Base-by-base conservation (phyloP, 2,113 vertebrate genomes). In the Megaleporinus macrocephalus region DNA sequence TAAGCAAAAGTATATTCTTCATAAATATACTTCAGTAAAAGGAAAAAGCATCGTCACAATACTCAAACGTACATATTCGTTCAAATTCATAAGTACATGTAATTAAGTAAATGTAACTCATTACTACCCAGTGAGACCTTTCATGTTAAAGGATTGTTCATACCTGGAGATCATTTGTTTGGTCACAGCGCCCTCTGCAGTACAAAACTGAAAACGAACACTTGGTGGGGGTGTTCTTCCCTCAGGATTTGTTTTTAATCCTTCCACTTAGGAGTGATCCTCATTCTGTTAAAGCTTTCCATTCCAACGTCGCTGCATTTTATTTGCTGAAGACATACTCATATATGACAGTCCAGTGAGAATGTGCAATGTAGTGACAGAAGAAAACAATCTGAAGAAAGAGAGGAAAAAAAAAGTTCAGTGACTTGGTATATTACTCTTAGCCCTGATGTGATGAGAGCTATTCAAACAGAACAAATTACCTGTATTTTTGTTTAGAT, bases 151-250 rank as follows among this genome's bases (percentile, higher is more conserved):
- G 41, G 36, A 65, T 12, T 68, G 14, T 33, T 70, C 66, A 44
- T n/a, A 26, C 33, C 16, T 26, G 41, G 65, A 66, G 41, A 26
- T 51, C 30, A 82, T 65, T 65, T 33, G 63, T 76, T 86, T 77
- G 62, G 59, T 73, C 29, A 80, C 73, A 81, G 78, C 78, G 26
- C 81, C 85, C 73, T 83, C 81, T 61, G 71, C 71, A 55, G 85
- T 77, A 74, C 30, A 79, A 76, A 76, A 61, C 29, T 30, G 22
- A 71, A 79, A 73, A 22, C 61, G 61, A 51, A 57, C 47, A 44
- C 51, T 73, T 66, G 73, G 78, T 78, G 62, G 29, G 57, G 68
- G 81, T 78, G 15, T 26, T 73, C 33, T 70, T 79, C 55, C 27
- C 55, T 29, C 33, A n/a, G 1, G 1, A 24, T 33, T 36, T 68